These are phyloP conservation scores for Varanus komodoensis DNA, from an alignment of 2,113 vertebrate genomes.

Conservation along the genomic window DNA sequence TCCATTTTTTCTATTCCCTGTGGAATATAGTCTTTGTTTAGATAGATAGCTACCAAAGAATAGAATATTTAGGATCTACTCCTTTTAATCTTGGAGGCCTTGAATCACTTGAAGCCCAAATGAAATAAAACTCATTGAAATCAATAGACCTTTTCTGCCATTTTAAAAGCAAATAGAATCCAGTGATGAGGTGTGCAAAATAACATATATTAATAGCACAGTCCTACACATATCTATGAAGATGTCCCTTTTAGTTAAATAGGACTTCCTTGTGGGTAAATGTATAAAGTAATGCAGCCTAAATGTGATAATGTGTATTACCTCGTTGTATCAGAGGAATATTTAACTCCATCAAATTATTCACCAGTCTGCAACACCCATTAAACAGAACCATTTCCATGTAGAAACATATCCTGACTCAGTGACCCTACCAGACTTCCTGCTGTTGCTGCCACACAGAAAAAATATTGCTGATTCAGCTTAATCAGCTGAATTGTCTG, in stretches of 20 bases:
- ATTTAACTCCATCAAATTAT: too few species aligned
- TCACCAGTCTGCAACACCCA: too few species aligned
- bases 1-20: neutral
- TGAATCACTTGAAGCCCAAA: neutral
- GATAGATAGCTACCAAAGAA: neutral
- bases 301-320: neutral
- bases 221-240: too few species aligned
- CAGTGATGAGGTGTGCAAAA: neutral
- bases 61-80: neutral
- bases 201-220: neutral
- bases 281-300: too few species aligned
- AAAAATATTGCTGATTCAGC: too few species aligned
- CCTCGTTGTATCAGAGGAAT: neutral
- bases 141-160: neutral
- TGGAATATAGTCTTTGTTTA: neutral
- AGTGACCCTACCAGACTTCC: too few species aligned
- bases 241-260: too few species aligned
- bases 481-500: too few species aligned
- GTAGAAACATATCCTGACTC: too few species aligned
- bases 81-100: neutral
- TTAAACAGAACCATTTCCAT: too few species aligned
- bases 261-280: too few species aligned
- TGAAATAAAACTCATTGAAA: neutral
- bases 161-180: neutral
- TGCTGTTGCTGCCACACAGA: too few species aligned